phyloP scores from a whole-genome alignment of 1,140 invertebrate genomes.

The Diabrotica virgifera region DNA sequence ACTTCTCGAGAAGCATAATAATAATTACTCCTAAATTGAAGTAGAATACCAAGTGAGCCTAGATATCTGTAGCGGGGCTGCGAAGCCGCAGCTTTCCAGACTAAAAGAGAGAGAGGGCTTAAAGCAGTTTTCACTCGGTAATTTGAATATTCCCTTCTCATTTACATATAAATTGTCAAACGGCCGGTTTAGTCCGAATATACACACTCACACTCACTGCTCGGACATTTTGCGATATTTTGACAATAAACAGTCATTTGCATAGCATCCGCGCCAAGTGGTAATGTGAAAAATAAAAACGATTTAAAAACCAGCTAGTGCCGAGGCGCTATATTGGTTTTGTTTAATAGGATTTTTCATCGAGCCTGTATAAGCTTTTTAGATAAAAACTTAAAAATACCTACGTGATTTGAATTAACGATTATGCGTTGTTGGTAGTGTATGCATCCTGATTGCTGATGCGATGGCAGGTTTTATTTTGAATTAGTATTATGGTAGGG shows the following conservation, averaged over 20 bases:
- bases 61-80: no score
- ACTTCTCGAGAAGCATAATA: no score
- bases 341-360: conserved; percentile 3
- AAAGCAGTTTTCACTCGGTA: not conserved
- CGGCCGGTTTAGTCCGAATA: conserved; percentile 3
- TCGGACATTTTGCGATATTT: conserved; percentile 6
- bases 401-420: conserved; percentile 1
- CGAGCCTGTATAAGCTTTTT: not conserved
- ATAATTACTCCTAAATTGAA: no score
- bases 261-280: not conserved
- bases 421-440: not conserved
- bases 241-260: conserved; percentile 12
- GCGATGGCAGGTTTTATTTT: no score
- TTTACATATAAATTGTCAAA: conserved; percentile 18
- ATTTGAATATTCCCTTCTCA: conserved; percentile 10
- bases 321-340: not conserved
- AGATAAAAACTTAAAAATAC: not conserved
- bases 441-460: not conserved
- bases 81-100: no score
- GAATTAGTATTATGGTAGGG: no score
- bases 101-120: not conserved
- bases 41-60: no score
- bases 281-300: not conserved
- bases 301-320: not conserved
- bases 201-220: conserved; percentile 1